Evolutionary conservation across 1,140 invertebrate species (phyloP).

Genomic region (Homalodisca vitripennis): DNA sequence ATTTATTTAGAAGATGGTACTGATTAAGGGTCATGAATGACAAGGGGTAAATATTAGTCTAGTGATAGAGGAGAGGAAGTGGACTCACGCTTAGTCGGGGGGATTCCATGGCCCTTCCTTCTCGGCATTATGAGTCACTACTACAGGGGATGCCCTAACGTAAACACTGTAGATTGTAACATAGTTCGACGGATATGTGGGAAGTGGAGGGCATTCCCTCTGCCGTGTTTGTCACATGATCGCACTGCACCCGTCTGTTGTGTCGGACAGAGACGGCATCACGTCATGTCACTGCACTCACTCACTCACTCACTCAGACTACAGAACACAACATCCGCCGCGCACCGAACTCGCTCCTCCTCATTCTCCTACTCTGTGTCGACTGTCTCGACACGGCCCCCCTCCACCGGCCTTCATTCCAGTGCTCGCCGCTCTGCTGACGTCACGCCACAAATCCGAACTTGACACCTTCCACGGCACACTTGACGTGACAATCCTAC

Average conservation of each 20-base stretch:
- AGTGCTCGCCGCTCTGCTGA: conserved; percentile 18
- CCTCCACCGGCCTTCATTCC: conserved; percentile 30
- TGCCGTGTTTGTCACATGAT: neutral
- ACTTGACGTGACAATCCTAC: conserved; percentile 25
- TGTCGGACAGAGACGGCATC: neutral
- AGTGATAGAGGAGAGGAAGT: neutral
- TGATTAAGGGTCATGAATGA: neutral
- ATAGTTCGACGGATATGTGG: neutral
- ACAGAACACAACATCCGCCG: neutral
- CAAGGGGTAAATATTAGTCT: neutral
- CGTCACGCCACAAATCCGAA: conserved; percentile 29
- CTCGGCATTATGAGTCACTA: conserved; percentile 30
- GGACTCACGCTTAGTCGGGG: conserved; percentile 33
- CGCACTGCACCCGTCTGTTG: no score
- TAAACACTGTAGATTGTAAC: conserved; percentile 1
- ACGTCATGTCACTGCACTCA: conserved; percentile 7
- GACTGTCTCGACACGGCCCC: conserved; percentile 11
- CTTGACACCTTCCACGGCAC: conserved; percentile 15
- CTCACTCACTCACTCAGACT: neutral
- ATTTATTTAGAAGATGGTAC: neutral
- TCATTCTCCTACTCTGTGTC: neutral
- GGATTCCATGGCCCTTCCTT: conserved; percentile 33
- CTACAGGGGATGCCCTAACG: neutral
- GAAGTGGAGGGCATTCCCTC: neutral
- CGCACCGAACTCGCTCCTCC: neutral